These are phyloP conservation scores for Rhinolophus sinicus DNA, from an alignment of 2,113 vertebrate genomes.

Conservation along the genomic window DNA sequence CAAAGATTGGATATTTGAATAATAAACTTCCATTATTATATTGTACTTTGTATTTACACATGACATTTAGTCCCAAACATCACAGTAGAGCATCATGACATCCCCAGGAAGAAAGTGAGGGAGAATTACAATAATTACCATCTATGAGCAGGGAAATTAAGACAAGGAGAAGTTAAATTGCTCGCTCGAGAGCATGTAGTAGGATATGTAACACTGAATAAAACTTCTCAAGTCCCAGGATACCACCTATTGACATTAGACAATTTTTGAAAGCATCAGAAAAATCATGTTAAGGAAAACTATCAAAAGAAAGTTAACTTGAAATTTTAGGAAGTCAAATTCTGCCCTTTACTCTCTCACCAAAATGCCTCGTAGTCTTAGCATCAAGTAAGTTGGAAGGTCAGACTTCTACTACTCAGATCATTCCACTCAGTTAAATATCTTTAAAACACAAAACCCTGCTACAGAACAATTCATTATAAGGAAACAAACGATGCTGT, in stretches of 20 bases:
- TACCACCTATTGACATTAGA: not conserved
- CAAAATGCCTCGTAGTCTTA: not conserved
- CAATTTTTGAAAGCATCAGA: not conserved
- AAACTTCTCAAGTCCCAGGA: not conserved
- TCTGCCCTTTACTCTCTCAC: not conserved
- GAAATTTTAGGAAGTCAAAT: conserved; percentile 16
- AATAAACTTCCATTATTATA: not conserved
- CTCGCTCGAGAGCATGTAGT: not conserved
- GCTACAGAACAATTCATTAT: conserved; percentile 13
- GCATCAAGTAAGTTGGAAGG: not conserved
- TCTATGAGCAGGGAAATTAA: not conserved
- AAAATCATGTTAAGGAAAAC: not conserved
- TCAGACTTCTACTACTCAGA: conserved; percentile 42
- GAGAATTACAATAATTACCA: not conserved
- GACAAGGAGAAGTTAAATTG: not conserved
- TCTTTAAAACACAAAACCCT: conserved; percentile 5
- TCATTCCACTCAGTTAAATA: not conserved
- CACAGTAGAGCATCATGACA: not conserved
- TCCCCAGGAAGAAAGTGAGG: not conserved
- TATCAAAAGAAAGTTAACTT: not conserved
- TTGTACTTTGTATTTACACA: not conserved
- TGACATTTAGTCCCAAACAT: not conserved
- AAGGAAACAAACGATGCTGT: not conserved
- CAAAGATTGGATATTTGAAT: not conserved
- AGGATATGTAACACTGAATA: not conserved